Evolutionary conservation across 1,140 invertebrate species (phyloP).

Genomic region (Prorops nasuta): DNA sequence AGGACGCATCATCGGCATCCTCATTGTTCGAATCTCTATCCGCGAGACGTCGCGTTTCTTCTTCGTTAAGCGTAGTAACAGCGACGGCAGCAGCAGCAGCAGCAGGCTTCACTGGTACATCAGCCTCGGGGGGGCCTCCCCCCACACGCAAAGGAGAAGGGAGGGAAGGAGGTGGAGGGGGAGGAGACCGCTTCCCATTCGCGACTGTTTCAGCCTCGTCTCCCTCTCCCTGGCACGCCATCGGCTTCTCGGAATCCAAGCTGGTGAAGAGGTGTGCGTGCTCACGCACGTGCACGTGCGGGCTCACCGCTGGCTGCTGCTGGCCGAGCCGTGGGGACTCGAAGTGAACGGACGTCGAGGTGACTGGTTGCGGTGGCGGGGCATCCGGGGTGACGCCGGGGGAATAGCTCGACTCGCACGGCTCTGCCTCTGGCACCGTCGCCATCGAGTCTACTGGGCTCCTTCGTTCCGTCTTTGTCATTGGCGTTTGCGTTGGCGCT

Average conservation of each 20-base stretch:
- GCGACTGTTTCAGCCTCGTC: conserved; percentile 3
- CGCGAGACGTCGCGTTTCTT: neutral
- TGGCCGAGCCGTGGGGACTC: conserved; percentile 1
- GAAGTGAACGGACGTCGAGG: conserved; percentile 25
- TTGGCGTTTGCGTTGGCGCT: conserved; percentile 30
- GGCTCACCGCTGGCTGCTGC: conserved; percentile 3
- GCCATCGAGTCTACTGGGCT: conserved; percentile 42
- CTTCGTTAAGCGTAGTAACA: conserved; percentile 7
- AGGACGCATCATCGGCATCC: neutral
- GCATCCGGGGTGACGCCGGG: conserved; percentile 32
- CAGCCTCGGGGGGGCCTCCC: too few relatives aligned
- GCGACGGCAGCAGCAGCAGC: neutral
- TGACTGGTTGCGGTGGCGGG: conserved; percentile 28
- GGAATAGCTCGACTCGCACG: conserved; percentile 38
- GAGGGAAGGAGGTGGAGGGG: too few relatives aligned
- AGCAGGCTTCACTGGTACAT: too few relatives aligned
- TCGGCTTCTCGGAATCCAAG: conserved; percentile 31
- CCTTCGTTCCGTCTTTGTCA: conserved; percentile 43
- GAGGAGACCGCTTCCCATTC: too few relatives aligned
- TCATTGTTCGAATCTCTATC: neutral
- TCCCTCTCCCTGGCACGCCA: conserved; percentile 8
- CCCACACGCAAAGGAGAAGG: too few relatives aligned
- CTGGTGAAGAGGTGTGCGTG: conserved; percentile 21
- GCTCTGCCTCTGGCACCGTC: conserved; percentile 35
- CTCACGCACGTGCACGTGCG: conserved; percentile 25